Base-by-base conservation (phyloP, 2,888 invertebrate genomes). In the Odontothrips loti region DNA sequence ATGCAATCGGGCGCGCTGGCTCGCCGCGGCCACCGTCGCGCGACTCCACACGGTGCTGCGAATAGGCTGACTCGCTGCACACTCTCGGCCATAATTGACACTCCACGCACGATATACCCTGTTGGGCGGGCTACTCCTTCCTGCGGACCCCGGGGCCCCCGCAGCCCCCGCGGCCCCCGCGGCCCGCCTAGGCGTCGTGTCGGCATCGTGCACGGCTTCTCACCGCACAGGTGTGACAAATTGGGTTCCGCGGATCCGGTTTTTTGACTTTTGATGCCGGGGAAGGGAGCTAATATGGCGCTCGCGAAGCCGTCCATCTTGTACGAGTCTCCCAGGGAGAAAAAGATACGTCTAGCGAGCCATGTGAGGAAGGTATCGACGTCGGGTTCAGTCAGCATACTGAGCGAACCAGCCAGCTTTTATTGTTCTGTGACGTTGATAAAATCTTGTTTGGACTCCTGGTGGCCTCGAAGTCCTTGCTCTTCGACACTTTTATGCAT, bases 91-190 rank as follows among this genome's bases (percentile, higher is more conserved):
- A 68, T 68, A 68, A 68, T 68, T 68, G 68, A 68, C 68, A 68
- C 68, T 68, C 68, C 68, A 68, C 68, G 68, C 68, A 68, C 68
- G 68, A 68, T 68, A 68, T 68, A 23, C 68, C 51, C 51, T 51
- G 51, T 51, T 51, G 20, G 51, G 51, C n/a, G 68, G 23, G 68
- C 68, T 51, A 20, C 51, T n/a, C 68, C n/a, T n/a, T 68, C 11
- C 11, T 10, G 51, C 12, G 51, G 15, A 2, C 10, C 4, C 51
- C 51, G 20, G 6, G 3, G 34, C 34, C 34, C 34, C 34, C 34
- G 3, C 34, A 2, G 3, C 34, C 34, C 34, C 34, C 34, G 3
- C 34, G 3, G 3, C 34, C 34, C 34, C 34, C 34, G 3, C 34
- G 3, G 34, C 34, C 34, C 3, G 58, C 58, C 58, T 6, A n/a